Evolutionary conservation across 2,797 vertebrate species (phyloP).

Genomic region (Triplophysa yarkandensis): DNA sequence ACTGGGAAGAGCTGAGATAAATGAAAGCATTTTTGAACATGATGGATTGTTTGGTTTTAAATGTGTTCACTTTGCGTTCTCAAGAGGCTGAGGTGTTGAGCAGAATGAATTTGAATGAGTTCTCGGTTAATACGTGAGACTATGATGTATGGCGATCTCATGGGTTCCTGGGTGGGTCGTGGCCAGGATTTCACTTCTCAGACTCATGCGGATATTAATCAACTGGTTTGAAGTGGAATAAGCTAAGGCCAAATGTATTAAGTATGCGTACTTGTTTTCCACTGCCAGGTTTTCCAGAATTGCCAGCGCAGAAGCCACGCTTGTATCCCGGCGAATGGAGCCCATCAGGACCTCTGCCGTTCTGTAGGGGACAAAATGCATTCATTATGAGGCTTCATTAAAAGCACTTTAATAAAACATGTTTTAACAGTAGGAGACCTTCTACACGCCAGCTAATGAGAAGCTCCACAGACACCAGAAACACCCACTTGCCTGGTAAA

Average conservation of each 20-base stretch:
- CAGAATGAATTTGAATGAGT: conserved; percentile 47
- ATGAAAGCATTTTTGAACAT: conserved; percentile 54
- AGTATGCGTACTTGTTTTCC: conserved; percentile 79
- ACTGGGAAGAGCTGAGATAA: conserved; percentile 58
- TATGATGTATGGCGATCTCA: conserved; percentile 51
- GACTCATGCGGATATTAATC: conserved; percentile 31
- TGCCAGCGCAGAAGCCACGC: conserved; percentile 68
- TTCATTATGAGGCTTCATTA: conserved; percentile 28
- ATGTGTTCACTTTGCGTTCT: conserved; percentile 55
- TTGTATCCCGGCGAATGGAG: conserved; percentile 67
- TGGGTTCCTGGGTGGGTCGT: conserved; percentile 37
- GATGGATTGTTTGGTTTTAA: conserved; percentile 65
- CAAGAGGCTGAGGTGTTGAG: conserved; percentile 31
- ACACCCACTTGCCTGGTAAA: background rate
- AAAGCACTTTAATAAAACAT: conserved; percentile 42
- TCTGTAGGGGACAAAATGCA: conserved; percentile 67
- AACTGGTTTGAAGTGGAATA: background rate
- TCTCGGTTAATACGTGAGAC: conserved; percentile 51
- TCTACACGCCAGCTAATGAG: conserved; percentile 34
- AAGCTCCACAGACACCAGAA: conserved; percentile 3
- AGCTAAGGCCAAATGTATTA: conserved; percentile 27
- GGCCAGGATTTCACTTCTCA: conserved; percentile 20
- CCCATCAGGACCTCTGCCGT: conserved; percentile 78
- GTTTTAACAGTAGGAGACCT: conserved; percentile 9
- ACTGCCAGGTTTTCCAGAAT: conserved; percentile 75